Conservation (phyloP, 1,140 invertebrate genomes). For the Bicyclus anynana region DNA sequence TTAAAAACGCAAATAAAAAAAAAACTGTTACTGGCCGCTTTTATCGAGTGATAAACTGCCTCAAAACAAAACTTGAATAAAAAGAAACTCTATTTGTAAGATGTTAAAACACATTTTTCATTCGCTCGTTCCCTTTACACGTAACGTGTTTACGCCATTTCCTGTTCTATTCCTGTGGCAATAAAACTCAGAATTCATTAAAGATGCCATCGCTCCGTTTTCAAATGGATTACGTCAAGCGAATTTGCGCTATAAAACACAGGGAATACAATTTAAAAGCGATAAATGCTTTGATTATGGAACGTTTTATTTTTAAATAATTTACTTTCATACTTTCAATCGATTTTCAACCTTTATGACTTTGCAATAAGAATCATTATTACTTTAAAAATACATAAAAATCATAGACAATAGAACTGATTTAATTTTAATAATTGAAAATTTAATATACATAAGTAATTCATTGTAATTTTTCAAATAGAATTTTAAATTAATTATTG, state of each 20-base stretch:
- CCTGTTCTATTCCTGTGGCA: slow-evolving; percentile 58
- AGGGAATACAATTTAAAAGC: slow-evolving; percentile 26
- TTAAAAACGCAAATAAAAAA: slow-evolving; percentile 71
- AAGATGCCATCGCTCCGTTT: slow-evolving; percentile 30
- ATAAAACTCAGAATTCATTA: slow-evolving; percentile 49
- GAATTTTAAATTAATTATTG: too few species aligned
- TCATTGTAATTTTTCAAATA: too few species aligned
- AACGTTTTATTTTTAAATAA: slow-evolving; percentile 6
- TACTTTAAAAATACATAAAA: too few species aligned
- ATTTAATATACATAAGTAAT: too few species aligned
- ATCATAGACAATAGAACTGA: too few species aligned
- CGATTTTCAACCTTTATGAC: background rate
- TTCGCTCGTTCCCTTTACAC: slow-evolving; percentile 36
- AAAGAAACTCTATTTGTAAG: slow-evolving; percentile 31
- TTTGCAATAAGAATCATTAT: background rate
- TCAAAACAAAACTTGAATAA: slow-evolving; percentile 25
- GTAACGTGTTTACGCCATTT: slow-evolving; percentile 56
- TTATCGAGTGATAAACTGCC: slow-evolving; percentile 65
- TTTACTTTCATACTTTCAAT: background rate
- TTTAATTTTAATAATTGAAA: too few species aligned
- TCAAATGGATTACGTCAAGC: slow-evolving; percentile 29
- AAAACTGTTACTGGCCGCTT: slow-evolving; percentile 42
- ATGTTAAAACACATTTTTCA: slow-evolving; percentile 27
- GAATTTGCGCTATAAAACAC: slow-evolving; percentile 29
- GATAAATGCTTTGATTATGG: slow-evolving; percentile 10